These are phyloP conservation scores for Phrynocephalus vlangalii DNA, from an alignment of 2,797 vertebrate species.

Conservation along the genomic window DNA sequence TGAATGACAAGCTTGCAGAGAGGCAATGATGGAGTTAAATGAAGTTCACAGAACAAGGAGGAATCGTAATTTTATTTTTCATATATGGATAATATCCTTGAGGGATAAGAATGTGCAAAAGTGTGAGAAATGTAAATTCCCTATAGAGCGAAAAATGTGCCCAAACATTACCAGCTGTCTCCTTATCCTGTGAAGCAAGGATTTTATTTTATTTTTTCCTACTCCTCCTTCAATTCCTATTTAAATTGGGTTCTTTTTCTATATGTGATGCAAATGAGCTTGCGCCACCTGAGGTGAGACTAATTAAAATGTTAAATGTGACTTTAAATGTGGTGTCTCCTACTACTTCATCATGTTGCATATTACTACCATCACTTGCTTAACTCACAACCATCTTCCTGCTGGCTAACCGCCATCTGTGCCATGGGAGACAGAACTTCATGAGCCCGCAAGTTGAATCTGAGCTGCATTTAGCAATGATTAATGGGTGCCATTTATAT, in stretches of 20 bases:
- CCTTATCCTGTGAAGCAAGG: conserved; percentile 51
- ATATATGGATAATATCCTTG: conserved; percentile 18
- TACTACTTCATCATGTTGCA: conserved; percentile 42
- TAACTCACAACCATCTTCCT: conserved; percentile 41
- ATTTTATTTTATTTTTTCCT: conserved; percentile 25
- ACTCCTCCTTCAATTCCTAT: conserved; percentile 42
- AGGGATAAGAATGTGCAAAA: conserved; percentile 6
- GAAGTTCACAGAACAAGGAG: conserved; percentile 13
- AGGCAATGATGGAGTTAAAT: conserved; percentile 4
- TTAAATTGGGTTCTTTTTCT: conserved; percentile 35
- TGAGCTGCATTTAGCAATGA: conserved; percentile 24
- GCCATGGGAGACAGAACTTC: conserved; percentile 22
- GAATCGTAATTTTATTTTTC: background rate
- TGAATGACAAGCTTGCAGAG: conserved; percentile 9
- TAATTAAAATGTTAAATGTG: conserved; percentile 70
- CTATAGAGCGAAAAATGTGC: background rate
- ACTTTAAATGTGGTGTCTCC: conserved; percentile 60
- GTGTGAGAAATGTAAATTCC: background rate
- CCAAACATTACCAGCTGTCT: conserved; percentile 39
- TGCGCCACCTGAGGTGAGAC: conserved; percentile 60
- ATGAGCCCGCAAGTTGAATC: conserved; percentile 27
- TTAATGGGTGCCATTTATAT: conserved; percentile 30
- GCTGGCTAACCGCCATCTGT: conserved; percentile 27
- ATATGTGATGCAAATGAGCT: conserved; percentile 58
- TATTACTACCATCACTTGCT: conserved; percentile 38